These are phyloP conservation scores for Digitonthophagus gazella DNA, from an alignment of 2,888 invertebrate species.

Conservation along the genomic window DNA sequence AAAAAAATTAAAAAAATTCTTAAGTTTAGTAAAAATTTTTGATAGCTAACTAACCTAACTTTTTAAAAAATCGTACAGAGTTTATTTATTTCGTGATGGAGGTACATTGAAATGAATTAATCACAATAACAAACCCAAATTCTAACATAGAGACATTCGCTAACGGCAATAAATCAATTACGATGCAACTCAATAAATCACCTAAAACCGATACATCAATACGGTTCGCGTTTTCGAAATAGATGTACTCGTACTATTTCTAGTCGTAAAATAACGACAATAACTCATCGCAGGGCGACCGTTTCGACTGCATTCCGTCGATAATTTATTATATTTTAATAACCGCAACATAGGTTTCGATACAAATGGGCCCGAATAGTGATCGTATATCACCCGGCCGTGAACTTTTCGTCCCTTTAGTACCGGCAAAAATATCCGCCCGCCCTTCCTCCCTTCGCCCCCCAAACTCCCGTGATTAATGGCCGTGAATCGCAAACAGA, in stretches of 20 bases:
- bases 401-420: constrained; percentile 16
- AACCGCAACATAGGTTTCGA: constrained; percentile 26
- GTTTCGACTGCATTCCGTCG: constrained; percentile 18
- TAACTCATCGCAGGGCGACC: constrained; percentile 20
- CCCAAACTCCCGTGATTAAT: constrained; percentile 21
- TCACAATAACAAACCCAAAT: too few species aligned
- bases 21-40: too few species aligned
- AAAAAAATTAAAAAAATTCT: too few species aligned
- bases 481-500: constrained; percentile 16
- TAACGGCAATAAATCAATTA: constrained; percentile 20
- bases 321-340: constrained; percentile 28
- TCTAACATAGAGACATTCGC: not conserved
- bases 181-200: constrained; percentile 14
- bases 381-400: constrained; percentile 21
- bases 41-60: too few species aligned
- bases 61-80: too few species aligned
- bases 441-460: too few species aligned
- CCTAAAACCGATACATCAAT: not conserved
- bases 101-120: too few species aligned
- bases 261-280: constrained; percentile 21
- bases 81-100: too few species aligned
- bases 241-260: not conserved
- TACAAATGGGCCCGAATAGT: constrained; percentile 23
- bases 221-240: not conserved
- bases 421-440: constrained; percentile 18